Percentiles rank a stretch among this genome's conserved stretches.
phyloP scores from a whole-genome alignment of 2,797 vertebrate genomes.

The Halcyon chelicuti region DNA sequence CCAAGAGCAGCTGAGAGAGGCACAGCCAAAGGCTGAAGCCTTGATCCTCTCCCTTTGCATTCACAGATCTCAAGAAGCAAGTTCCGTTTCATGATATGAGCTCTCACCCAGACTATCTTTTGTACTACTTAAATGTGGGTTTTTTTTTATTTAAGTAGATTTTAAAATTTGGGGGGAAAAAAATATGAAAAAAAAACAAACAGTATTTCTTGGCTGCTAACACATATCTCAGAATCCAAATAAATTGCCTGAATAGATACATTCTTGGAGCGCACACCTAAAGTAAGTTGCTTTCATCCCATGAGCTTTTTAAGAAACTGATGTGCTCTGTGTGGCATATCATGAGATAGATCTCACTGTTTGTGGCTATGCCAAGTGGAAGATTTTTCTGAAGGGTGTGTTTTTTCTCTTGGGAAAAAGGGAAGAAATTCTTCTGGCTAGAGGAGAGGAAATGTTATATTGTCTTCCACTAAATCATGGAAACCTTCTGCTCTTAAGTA shows the following conservation, averaged over 20 bases:
- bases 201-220: background rate
- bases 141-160: background rate
- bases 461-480: background rate
- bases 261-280: background rate
- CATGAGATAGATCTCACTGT: background rate
- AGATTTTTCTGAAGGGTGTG: background rate
- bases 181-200: fast-evolving
- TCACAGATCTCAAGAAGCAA: background rate
- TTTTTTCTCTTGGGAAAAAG: background rate
- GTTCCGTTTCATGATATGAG: background rate
- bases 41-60: background rate
- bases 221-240: background rate
- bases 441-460: background rate
- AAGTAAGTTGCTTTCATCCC: background rate
- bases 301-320: background rate
- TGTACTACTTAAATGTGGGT: background rate
- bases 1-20: background rate
- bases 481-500: background rate
- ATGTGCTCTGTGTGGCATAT: background rate
- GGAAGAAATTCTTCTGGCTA: background rate
- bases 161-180: background rate
- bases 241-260: background rate
- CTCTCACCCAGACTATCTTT: background rate
- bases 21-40: background rate
- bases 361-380: background rate